Evolutionary conservation across 1,140 invertebrate genomes (phyloP), one percentile per base, ranked within the genome.

Genomic region (Yoshiicerus persimilis): DNA sequence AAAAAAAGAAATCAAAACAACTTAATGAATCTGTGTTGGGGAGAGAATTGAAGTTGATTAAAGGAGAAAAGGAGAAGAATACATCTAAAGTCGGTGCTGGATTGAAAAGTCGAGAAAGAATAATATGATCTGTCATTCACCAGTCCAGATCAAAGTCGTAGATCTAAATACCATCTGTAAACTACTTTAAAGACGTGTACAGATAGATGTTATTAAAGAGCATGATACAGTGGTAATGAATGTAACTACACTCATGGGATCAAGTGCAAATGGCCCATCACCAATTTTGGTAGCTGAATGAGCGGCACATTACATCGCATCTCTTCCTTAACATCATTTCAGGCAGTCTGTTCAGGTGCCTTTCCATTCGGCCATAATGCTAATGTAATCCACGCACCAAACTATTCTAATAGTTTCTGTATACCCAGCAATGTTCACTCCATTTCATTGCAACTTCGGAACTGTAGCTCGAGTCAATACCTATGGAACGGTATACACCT

Each of bases 151-250:
- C 87, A 87, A 20, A n/a, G 39, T 39, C 56, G 41, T 64, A 30
- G 75, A 87, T 87, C 41, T 87, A 64, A 75, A 56, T 56, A 56
- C 47, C 47, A 56, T 70, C 25, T 70, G 66, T 70, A 70, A 70
- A 70, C 27, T 30, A 70, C 27, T 56, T 84, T 84, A n/a, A 36
- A 56, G n/a, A 62, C 16, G 41, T 87, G 16, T 87, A 84, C 25
- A 66, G 25, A 34, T 38, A 36, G 75, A 36, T 62, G 80, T 64
- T 84, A 84, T 84, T 84, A 84, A n/a, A 39, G 36, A n/a, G 23
- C 41, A 64, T 77, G 87, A 88, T 88, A 41, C 47, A 27, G 25
- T 88, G 9, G 62, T 88, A 85, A 84, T 88, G 87, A 88, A 86
- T 88, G 80, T 41, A 85, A 88, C 47, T 84, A 62, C 34, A 75